These are phyloP conservation scores for Notolabrus celidotus DNA, from an alignment of 2,797 vertebrate genomes.

Conservation along the genomic window DNA sequence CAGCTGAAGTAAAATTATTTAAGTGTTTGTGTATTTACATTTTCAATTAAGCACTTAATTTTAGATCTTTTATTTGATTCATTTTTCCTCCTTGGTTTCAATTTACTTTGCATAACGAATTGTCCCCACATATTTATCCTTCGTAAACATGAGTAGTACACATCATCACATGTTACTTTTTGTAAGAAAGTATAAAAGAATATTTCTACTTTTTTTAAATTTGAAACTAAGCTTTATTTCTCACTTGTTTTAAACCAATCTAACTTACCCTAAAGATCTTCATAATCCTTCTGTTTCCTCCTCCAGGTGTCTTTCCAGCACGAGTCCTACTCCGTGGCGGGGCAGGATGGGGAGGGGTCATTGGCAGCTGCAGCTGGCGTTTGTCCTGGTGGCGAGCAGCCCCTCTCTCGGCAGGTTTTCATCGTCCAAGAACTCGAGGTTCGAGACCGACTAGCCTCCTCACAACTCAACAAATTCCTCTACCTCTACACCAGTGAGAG, in stretches of 20 bases:
- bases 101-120: no score
- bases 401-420: slow-evolving; percentile 92
- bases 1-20: not conserved
- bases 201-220: no score
- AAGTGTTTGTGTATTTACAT: no score
- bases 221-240: no score
- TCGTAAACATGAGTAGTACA: no score
- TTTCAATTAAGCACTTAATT: no score
- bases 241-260: not conserved
- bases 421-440: slow-evolving; percentile 94
- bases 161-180: slow-evolving; percentile 2
- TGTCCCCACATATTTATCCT: no score
- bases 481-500: slow-evolving; percentile 95
- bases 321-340: slow-evolving; percentile 84
- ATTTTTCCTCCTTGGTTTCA: no score
- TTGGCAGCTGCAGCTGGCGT: slow-evolving; percentile 34
- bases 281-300: not conserved
- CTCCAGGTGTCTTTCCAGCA: slow-evolving; percentile 94
- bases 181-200: no score
- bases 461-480: slow-evolving; percentile 95
- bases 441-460: slow-evolving; percentile 91
- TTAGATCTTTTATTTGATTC: no score
- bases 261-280: not conserved
- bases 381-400: slow-evolving; percentile 84
- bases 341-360: slow-evolving; percentile 75